These are phyloP conservation scores for Tinea semifulvella DNA, from an alignment of 2,888 invertebrate species.

Conservation along the genomic window DNA sequence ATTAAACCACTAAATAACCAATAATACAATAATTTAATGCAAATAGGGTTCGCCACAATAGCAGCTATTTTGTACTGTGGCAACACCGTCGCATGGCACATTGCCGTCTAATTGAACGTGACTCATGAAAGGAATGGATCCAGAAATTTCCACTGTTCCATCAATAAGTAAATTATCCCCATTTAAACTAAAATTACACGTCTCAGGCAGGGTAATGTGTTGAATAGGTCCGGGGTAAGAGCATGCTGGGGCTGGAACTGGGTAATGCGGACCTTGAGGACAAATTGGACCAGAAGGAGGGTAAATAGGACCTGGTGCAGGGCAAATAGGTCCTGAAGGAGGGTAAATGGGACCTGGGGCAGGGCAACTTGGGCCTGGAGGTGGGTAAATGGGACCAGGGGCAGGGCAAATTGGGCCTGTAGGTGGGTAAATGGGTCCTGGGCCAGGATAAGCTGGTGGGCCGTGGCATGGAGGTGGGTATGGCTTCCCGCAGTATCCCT, in stretches of 20 bases:
- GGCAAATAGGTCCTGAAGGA: not conserved
- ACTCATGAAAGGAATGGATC: conserved; percentile 6
- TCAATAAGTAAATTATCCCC: conserved; percentile 11
- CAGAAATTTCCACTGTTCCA: conserved; percentile 6
- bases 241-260: not conserved
- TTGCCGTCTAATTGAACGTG: not conserved
- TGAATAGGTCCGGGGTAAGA: not conserved
- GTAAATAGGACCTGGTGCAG: not conserved
- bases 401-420: not conserved
- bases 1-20: too few species aligned
- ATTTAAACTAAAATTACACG: not conserved
- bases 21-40: conserved; percentile 6
- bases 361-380: not conserved
- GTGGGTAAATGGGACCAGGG: not conserved
- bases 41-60: not conserved
- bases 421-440: not conserved
- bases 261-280: not conserved
- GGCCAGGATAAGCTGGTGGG: not conserved
- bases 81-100: not conserved
- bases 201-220: not conserved
- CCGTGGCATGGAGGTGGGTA: not conserved
- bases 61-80: conserved; percentile 2
- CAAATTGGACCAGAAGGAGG: not conserved
- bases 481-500: not conserved
- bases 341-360: not conserved